Percentiles rank a stretch among this genome's conserved stretches.
phyloP scores from a whole-genome alignment of 2,113 vertebrate species.

The Euleptes europaea region DNA sequence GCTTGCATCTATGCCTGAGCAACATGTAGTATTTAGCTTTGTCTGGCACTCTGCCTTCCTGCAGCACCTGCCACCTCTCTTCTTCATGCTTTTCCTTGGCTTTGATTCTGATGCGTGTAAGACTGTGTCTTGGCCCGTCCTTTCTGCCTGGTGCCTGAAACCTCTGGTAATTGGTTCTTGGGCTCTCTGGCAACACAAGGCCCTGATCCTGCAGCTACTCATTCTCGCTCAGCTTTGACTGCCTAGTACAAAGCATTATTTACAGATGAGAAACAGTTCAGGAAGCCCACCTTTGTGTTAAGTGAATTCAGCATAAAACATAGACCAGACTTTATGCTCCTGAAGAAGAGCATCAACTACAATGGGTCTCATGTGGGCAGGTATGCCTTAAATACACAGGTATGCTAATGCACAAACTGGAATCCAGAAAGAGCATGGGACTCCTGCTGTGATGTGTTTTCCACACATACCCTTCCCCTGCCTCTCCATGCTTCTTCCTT shows the following conservation, averaged over 20 bases:
- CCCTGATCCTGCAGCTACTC: not conserved
- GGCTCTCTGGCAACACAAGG: not conserved
- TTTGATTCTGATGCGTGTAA: not conserved
- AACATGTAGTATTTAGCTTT: not conserved
- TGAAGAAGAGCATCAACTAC: conserved; percentile 42
- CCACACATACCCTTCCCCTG: conserved; percentile 25
- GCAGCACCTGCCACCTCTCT: not conserved
- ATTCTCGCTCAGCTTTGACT: not conserved
- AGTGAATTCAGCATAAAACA: conserved; percentile 10
- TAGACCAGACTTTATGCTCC: conserved; percentile 40
- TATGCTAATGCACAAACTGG: conserved; percentile 8
- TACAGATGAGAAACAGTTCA: conserved; percentile 50
- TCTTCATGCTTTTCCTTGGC: not conserved
- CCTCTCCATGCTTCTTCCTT: conserved; percentile 36
- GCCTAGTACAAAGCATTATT: conserved; percentile 50
- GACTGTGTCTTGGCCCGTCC: not conserved
- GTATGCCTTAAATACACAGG: conserved; percentile 41
- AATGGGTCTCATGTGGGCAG: conserved; percentile 31
- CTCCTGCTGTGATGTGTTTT: conserved; percentile 19
- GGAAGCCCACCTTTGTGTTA: conserved; percentile 12
- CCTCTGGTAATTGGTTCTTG: not conserved
- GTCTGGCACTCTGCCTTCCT: not conserved
- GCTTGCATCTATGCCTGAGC: no score
- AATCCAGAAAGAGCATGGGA: not conserved
- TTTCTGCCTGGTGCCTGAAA: not conserved